Evolutionary conservation across 1,140 invertebrate species (phyloP).

Genomic region (Ceratoteleas bidentatus): DNA sequence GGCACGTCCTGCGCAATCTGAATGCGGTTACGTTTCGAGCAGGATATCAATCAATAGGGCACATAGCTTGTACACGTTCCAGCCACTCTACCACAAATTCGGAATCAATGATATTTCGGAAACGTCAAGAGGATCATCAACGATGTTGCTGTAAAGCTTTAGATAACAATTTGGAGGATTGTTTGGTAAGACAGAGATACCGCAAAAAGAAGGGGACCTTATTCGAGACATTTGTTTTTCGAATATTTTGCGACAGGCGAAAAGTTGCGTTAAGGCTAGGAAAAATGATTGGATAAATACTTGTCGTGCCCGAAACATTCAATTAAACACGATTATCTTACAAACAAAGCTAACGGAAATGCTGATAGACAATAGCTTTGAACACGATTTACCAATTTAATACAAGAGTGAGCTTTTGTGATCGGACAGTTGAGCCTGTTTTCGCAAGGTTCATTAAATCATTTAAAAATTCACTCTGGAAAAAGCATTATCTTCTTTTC

Average conservation of each 20-base stretch:
- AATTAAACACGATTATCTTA: too few species aligned
- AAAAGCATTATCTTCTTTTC: too few species aligned
- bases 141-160: too few species aligned
- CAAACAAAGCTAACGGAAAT: neutral
- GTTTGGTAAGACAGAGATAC: too few species aligned
- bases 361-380: neutral
- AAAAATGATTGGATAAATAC: too few species aligned
- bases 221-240: too few species aligned
- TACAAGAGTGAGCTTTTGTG: conserved; percentile 17
- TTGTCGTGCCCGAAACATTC: too few species aligned
- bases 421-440: conserved; percentile 29
- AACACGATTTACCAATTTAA: conserved; percentile 26
- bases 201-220: too few species aligned
- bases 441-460: conserved; percentile 41
- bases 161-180: too few species aligned
- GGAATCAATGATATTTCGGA: neutral
- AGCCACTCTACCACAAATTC: conserved; percentile 19
- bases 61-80: conserved; percentile 25
- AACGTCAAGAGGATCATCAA: too few species aligned
- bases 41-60: conserved; percentile 60
- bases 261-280: too few species aligned
- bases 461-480: conserved; percentile 26
- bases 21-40: conserved; percentile 51
- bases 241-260: too few species aligned
- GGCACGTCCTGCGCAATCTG: conserved; percentile 58